Conservation (phyloP, 1,140 invertebrate genomes). For the Drosophila gunungcola region DNA sequence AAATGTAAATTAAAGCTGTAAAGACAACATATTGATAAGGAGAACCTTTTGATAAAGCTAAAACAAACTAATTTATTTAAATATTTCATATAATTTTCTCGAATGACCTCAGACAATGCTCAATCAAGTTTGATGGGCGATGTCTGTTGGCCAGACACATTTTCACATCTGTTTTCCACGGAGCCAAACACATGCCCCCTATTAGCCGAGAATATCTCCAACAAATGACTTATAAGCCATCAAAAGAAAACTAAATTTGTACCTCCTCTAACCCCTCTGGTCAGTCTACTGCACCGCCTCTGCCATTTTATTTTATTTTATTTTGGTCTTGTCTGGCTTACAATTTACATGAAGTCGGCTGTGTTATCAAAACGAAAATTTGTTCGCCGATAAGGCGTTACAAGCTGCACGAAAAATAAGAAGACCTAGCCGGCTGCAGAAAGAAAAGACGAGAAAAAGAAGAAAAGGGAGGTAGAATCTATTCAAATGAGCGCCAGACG, state of each 20-base stretch:
- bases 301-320: conserved; percentile 23
- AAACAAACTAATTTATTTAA: conserved; percentile 10
- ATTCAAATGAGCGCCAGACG: conserved; percentile 73
- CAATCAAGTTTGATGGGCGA: conserved; percentile 23
- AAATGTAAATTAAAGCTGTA: conserved; percentile 11
- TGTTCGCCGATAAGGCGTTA: conserved; percentile 68
- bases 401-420: conserved; percentile 35
- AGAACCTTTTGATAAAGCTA: neutral
- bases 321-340: conserved; percentile 43
- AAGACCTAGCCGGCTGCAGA: conserved; percentile 21
- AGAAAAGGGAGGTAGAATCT: conserved; percentile 29
- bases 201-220: conserved; percentile 30
- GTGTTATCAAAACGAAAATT: conserved; percentile 81
- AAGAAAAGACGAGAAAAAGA: neutral
- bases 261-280: conserved; percentile 1
- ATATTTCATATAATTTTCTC: conserved; percentile 3
- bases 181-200: conserved; percentile 32
- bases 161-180: conserved; percentile 34
- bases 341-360: conserved; percentile 55
- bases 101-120: neutral
- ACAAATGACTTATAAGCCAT: conserved; percentile 30
- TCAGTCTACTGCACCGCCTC: neutral
- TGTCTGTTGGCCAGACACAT: conserved; percentile 1
- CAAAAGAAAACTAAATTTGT: conserved; percentile 28
- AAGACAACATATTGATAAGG: neutral